A percentile compares a stretch with the other conserved stretches of the same genome.
These are phyloP conservation scores for Andrena bucephala DNA, from an alignment of 2,888 invertebrate species.

Conservation along the genomic window DNA sequence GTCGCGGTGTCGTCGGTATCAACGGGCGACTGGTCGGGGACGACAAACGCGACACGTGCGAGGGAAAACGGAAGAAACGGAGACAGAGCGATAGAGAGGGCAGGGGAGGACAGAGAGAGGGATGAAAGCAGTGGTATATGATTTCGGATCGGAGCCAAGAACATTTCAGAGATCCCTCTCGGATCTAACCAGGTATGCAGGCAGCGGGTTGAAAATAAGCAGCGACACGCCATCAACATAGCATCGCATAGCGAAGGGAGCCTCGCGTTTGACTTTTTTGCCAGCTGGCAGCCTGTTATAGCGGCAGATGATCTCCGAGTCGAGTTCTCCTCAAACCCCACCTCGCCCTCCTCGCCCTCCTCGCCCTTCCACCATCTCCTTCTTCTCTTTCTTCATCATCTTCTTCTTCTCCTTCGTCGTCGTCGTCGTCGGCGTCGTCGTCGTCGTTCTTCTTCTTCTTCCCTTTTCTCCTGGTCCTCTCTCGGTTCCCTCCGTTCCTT, in stretches of 20 bases:
- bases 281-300: slow-evolving; percentile 84
- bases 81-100: slow-evolving; percentile 6
- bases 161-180: slow-evolving; percentile 80
- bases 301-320: slow-evolving; percentile 83
- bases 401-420: slow-evolving; percentile 52
- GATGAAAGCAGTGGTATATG: slow-evolving; percentile 75
- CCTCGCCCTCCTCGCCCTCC: slow-evolving; percentile 40
- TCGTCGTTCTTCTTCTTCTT: slow-evolving; percentile 53
- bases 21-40: slow-evolving; percentile 53
- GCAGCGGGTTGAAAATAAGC: slow-evolving; percentile 83
- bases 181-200: slow-evolving; percentile 83
- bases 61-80: background rate
- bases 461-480: slow-evolving; percentile 60
- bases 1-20: slow-evolving; percentile 44
- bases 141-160: slow-evolving; percentile 82
- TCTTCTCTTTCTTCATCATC: slow-evolving; percentile 56
- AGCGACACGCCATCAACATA: slow-evolving; percentile 84
- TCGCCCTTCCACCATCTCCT: slow-evolving; percentile 68
- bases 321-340: slow-evolving; percentile 70
- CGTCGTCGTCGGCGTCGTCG: slow-evolving; percentile 61
- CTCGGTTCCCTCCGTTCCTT: slow-evolving; percentile 70
- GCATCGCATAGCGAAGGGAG: slow-evolving; percentile 81
- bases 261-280: slow-evolving; percentile 84
- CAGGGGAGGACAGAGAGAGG: slow-evolving; percentile 37
- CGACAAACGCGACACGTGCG: slow-evolving; percentile 47